Evolutionary conservation across 2,113 vertebrate species (phyloP), one percentile per base, ranked within the genome.

Genomic region (Oceanites oceanicus): DNA sequence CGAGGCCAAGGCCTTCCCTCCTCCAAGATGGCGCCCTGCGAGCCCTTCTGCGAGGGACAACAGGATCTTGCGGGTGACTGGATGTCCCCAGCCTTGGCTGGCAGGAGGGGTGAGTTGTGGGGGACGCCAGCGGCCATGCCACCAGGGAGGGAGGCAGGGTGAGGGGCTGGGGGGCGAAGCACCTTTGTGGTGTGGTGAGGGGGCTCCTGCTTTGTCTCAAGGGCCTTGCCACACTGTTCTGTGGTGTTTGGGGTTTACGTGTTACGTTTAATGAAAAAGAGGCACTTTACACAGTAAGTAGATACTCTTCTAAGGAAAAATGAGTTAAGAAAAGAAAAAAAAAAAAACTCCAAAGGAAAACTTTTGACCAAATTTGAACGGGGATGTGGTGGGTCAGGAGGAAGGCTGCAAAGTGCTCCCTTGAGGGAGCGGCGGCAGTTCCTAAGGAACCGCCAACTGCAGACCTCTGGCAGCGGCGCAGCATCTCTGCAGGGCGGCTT

Each of bases 161-260:
- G 86, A 75, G 44, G 11, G 47, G 20, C 16, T 40, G 6, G 10
- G 23, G 22, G 30, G 32, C 4, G 26, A 3, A 50, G 52, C 0
- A 11, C 14, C 7, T 49, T 36, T 32, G 42, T 18, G 6, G 6
- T 16, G 63, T 14, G 15, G 11, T 56, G 53, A 59, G 38, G 26
- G 17, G 18, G 2, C 6, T 56, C 10, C 15, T 23, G 30, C 19
- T 29, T 20, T 36, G 26, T 30, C 23, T 45, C 9, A 2, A 29
- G 36, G 26, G 15, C 38, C 21, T 68, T 1, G 0, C 32, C 15
- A 3, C 5, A 2, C 50, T 3, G 0, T 38, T n/a, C 58, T 40
- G 27, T 22, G 18, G 21, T 30, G 34, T 16, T 26, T 2, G 4
- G 66, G 6, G 10, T 42, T 45, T 20, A 5, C 40, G 18, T 27